Conservation (phyloP, 2,797 vertebrate species). For the Hoplostethus atlanticus region DNA sequence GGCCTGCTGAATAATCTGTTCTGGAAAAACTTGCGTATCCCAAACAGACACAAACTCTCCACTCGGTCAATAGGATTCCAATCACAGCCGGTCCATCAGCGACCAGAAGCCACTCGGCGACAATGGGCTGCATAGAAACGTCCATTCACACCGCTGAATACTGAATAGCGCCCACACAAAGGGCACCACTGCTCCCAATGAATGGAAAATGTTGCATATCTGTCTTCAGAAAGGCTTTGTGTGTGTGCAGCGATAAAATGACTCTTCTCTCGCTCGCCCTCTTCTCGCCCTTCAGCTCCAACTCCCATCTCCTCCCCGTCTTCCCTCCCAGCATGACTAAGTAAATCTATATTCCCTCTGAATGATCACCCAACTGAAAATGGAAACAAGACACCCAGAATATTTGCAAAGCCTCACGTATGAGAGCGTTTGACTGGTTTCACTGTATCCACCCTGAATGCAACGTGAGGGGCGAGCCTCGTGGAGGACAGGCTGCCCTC, state of each 20-base stretch:
- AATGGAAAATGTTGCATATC: slow-evolving; percentile 71
- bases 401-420: not conserved
- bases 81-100: slow-evolving; percentile 48
- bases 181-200: slow-evolving; percentile 55
- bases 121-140: slow-evolving; percentile 75
- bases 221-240: slow-evolving; percentile 50
- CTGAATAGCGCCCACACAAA: slow-evolving; percentile 75
- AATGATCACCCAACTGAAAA: not conserved
- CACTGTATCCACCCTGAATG: slow-evolving; percentile 4
- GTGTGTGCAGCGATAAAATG: slow-evolving; percentile 38
- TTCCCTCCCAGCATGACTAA: not conserved
- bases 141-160: slow-evolving; percentile 62
- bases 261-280: slow-evolving; percentile 22
- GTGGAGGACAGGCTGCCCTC: slow-evolving; percentile 63
- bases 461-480: slow-evolving; percentile 26
- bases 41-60: slow-evolving; percentile 46
- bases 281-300: slow-evolving; percentile 11
- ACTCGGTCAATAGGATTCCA: slow-evolving; percentile 66
- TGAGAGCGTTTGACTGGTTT: not conserved
- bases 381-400: not conserved
- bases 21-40: slow-evolving; percentile 52
- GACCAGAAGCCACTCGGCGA: slow-evolving; percentile 68
- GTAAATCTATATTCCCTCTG: not conserved
- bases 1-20: slow-evolving; percentile 64
- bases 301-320: not conserved